Evolutionary conservation across 2,797 vertebrate genomes (phyloP).

Genomic region (Lepus townsendii): DNA sequence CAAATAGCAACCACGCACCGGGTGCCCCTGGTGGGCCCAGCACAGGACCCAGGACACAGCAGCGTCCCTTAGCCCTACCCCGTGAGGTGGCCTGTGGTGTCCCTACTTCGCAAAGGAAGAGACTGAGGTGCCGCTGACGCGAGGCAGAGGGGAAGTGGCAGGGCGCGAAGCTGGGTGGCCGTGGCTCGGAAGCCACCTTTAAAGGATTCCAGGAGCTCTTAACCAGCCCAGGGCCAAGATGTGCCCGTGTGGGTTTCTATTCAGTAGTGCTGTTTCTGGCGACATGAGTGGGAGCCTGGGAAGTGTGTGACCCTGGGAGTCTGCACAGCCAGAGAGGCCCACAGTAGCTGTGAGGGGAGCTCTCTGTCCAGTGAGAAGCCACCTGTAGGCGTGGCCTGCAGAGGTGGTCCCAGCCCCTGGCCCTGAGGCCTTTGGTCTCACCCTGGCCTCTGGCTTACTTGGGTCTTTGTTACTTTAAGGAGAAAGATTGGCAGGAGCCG

Average conservation of each 20-base stretch:
- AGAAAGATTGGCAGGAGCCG: too few relatives aligned
- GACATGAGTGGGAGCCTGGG: background rate
- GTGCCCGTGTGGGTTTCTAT: background rate
- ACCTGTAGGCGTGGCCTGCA: background rate
- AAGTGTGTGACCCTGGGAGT: background rate
- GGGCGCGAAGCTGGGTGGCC: background rate
- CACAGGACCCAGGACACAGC: background rate
- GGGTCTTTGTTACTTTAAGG: too few relatives aligned
- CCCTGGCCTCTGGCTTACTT: too few relatives aligned
- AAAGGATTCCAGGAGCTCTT: background rate
- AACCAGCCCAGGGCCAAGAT: background rate
- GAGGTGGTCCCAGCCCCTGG: background rate
- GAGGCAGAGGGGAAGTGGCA: background rate
- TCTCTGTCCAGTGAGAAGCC: background rate
- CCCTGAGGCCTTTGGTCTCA: background rate
- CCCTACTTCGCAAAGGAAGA: background rate
- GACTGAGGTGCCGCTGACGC: background rate
- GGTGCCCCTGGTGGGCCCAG: background rate
- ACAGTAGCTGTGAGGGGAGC: too few relatives aligned
- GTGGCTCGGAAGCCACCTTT: conserved; percentile 8
- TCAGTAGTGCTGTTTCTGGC: background rate
- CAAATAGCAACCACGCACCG: background rate
- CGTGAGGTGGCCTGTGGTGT: background rate
- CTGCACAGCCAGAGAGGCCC: background rate
- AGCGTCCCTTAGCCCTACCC: background rate